Base-by-base conservation (phyloP, 2,113 vertebrate genomes). In the Lagenorhynchus albirostris region DNA sequence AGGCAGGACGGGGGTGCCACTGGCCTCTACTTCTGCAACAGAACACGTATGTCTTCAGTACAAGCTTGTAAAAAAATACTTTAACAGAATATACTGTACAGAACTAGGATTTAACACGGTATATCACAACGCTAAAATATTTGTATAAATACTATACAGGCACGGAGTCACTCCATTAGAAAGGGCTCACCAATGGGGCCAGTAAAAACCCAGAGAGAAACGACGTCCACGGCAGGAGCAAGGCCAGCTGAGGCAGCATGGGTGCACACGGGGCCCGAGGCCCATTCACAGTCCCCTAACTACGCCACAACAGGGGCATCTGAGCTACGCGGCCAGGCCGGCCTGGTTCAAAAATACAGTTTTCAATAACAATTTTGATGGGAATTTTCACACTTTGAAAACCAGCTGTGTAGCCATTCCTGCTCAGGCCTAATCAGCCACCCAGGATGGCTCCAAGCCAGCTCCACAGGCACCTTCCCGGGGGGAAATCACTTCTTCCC, bases 101-200 rank as follows among this genome's bases (percentile, higher is more conserved):
- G 93, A 95, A 95, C 84, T 81, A n/a, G 96, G 93, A 73, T 67
- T 85, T 80, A 80, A 97, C 85, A 89, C 23, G n/a, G 60, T 94
- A 70, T 97, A 77, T 95, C 85, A 97, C 98, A 99, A 96, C 94
- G 98, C 98, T 98, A 98, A 98, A 98, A 98, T 97, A 97, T 98
- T 97, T 89, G 97, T 98, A 99, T 99, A 99, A 99, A 99, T 99
- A 99, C 98, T 99, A 98, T 99, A 99, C 98, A 99, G 98, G 97
- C 96, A 94, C 96, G 76, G 96, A 98, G 97, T 97, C 93, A 97
- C 94, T 97, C 97, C 96, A 1, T n/a, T 38, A 94, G 97, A 96
- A 97, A 98, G 97, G 91, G 94, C 96, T 98, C 90, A 84, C 96
- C 84, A 21, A 90, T 23, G 31, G 74, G 53, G 91, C 50, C 70